Evolutionary conservation across 2,113 vertebrate species (phyloP), one percentile per base, ranked within the genome.

Genomic region (Phrynocephalus versicolor): DNA sequence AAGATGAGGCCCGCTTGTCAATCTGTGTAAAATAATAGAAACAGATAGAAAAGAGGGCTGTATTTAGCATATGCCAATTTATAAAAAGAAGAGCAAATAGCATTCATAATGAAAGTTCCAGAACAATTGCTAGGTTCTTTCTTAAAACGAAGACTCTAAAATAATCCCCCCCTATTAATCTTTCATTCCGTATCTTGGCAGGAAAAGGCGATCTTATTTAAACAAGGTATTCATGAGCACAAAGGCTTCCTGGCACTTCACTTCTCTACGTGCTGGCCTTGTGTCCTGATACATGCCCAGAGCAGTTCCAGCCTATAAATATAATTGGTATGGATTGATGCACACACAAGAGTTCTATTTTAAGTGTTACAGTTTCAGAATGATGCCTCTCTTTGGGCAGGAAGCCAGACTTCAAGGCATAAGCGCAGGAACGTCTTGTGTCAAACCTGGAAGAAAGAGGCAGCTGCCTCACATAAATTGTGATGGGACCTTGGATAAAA

Each of bases 381-480:
- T n/a, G n/a, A 81, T 82, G 41, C 41, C 30, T 80, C 80, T 57
- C 10, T 55, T 85, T 87, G 65, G 51, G 79, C 73, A 35, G 35
- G 65, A 37, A 85, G 58, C 57, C 0, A 2, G 84, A 76, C 74
- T 84, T 41, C 60, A 67, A 33, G 65, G 23, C 74, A 62, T 45
- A 35, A 64, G 37, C 18, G 23, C 58, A 79, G 58, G 25, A 73
- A 83, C 9, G 19, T 57, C 18, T 33, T 41, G 39, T 65, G 75
- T 79, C 69, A 87, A 71, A 83, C 69, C 58, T 85, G 75, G 55
- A 88, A 65, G 27, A 76, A 69, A 80, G 82, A 90, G 69, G 79
- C 82, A 93, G 74, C 72, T 92, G 82, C 62, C 45, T 33, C 83
- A 82, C 72, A 90, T 87, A 87, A 86, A 88, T 67, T 33, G 7